phyloP scores from a whole-genome alignment of 2,888 invertebrate species.

The Argyra leucocephala region DNA sequence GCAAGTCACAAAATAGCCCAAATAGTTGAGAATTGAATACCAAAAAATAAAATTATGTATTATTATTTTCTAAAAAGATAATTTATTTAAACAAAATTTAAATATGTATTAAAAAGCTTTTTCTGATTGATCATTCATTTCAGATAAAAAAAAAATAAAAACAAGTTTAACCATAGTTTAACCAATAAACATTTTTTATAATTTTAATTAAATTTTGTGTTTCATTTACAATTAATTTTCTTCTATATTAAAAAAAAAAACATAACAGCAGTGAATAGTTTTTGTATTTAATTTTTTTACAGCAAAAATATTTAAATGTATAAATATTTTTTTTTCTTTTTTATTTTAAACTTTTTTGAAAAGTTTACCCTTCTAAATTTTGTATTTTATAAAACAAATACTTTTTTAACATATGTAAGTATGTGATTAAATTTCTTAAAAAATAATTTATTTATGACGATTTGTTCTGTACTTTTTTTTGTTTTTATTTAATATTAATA shows the following conservation, averaged over 20 bases:
- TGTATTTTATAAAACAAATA: neutral
- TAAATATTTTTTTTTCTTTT: neutral
- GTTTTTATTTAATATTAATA: neutral
- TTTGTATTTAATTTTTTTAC: neutral
- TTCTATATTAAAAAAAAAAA: neutral
- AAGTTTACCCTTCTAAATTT: neutral
- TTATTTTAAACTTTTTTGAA: neutral
- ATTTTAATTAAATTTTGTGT: too few relatives aligned
- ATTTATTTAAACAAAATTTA: too few relatives aligned
- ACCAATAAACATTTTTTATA: too few relatives aligned
- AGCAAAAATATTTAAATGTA: neutral
- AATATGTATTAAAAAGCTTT: too few relatives aligned
- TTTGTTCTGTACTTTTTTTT: neutral
- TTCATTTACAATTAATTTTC: neutral
- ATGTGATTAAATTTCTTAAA: neutral
- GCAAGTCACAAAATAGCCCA: too few relatives aligned
- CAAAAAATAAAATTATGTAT: too few relatives aligned
- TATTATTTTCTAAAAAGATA: too few relatives aligned
- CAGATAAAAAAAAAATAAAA: too few relatives aligned
- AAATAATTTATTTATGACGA: neutral
- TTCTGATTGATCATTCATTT: too few relatives aligned
- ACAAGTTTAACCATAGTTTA: too few relatives aligned
- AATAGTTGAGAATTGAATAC: too few relatives aligned
- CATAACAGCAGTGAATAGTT: neutral
- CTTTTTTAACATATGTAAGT: neutral